These are phyloP conservation scores for Choloepus hoffmanni DNA, from an alignment of 2,113 vertebrate genomes.

Conservation along the genomic window DNA sequence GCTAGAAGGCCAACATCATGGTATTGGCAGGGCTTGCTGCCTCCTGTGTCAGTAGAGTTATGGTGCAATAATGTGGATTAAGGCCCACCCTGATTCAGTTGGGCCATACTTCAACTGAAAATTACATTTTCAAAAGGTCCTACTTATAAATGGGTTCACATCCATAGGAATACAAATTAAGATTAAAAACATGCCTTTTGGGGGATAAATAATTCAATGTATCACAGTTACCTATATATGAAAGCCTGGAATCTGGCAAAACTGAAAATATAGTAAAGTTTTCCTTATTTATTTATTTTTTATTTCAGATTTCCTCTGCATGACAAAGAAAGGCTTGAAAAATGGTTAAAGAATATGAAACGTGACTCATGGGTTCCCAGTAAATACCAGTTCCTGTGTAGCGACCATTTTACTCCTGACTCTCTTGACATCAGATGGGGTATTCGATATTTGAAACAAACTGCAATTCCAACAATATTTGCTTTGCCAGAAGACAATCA, in stretches of 20 bases:
- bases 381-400: constrained; percentile 94
- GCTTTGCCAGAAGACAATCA: constrained; percentile 86
- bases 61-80: too few species aligned
- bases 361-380: constrained; percentile 90
- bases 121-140: too few species aligned
- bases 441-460: constrained; percentile 93
- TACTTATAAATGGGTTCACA: too few species aligned
- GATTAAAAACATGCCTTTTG: too few species aligned
- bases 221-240: background rate
- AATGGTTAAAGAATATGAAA: constrained; percentile 93
- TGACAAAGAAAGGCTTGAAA: constrained; percentile 91
- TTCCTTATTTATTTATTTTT: constrained; percentile 50
- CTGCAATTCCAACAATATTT: constrained; percentile 92
- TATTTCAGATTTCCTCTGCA: constrained; percentile 91
- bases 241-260: background rate
- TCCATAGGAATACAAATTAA: too few species aligned
- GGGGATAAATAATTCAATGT: too few species aligned
- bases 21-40: too few species aligned
- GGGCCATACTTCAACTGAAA: too few species aligned
- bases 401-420: constrained; percentile 93
- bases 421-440: constrained; percentile 94
- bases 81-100: too few species aligned
- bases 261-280: constrained; percentile 35
- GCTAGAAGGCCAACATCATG: too few species aligned
- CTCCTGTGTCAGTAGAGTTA: too few species aligned